phyloP scores from a whole-genome alignment of 2,888 invertebrate species.

The Netelia virgata region DNA sequence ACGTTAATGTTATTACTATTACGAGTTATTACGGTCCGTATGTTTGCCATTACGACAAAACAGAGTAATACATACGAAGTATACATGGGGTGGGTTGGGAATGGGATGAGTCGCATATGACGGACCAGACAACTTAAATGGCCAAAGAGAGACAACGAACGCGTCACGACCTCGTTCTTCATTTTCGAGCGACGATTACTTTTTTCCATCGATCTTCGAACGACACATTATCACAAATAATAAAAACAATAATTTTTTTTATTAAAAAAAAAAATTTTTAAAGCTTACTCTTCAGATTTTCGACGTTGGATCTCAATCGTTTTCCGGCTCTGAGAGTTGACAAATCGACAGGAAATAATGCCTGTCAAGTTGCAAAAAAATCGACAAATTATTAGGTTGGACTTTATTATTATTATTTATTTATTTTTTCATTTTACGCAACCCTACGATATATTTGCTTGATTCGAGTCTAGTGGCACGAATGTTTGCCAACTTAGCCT shows the following conservation, averaged over 20 bases:
- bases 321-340: too few relatives aligned
- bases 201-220: background rate
- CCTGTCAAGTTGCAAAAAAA: background rate
- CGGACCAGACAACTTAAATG: conserved; percentile 16
- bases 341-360: background rate
- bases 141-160: background rate
- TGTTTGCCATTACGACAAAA: conserved; percentile 78
- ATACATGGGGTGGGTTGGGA: background rate
- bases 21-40: conserved; percentile 83
- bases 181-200: background rate
- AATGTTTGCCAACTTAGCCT: conserved; percentile 34
- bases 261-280: too few relatives aligned
- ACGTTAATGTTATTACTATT: conserved; percentile 83
- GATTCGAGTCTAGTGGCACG: conserved; percentile 1
- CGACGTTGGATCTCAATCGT: too few relatives aligned
- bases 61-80: conserved; percentile 61
- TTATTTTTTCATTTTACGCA: background rate
- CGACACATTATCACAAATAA: background rate
- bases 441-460: background rate
- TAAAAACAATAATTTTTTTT: too few relatives aligned
- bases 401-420: background rate
- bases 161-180: background rate
- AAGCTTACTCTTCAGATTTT: too few relatives aligned
- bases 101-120: conserved; percentile 5
- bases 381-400: background rate